These are phyloP conservation scores for Arenaria interpres DNA, from an alignment of 2,113 vertebrate genomes.

Conservation along the genomic window DNA sequence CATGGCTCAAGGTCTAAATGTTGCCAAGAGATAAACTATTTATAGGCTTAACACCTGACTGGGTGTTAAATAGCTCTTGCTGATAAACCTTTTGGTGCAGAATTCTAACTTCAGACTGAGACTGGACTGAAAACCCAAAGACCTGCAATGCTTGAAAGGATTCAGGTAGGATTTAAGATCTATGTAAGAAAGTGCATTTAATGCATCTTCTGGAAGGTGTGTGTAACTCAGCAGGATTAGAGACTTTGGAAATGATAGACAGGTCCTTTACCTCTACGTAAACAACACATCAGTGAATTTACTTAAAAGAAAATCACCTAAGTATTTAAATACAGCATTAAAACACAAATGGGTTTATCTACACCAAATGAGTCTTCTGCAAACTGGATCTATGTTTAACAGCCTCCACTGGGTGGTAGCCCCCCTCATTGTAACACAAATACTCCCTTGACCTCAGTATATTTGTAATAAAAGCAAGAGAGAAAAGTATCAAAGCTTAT, in stretches of 20 bases:
- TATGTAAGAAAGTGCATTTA: neutral
- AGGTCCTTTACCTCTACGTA: neutral
- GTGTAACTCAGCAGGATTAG: neutral
- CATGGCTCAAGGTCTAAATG: neutral
- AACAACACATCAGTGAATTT: neutral
- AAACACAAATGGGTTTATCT: neutral
- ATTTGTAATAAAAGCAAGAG: slow-evolving; percentile 37
- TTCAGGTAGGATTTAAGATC: neutral
- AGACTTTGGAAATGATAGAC: neutral
- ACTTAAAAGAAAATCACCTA: neutral
- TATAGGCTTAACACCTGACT: slow-evolving; percentile 59
- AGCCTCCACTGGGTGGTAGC: neutral
- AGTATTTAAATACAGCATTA: neutral
- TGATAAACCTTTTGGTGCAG: neutral
- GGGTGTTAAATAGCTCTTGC: slow-evolving; percentile 22
- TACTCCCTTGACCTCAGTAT: neutral
- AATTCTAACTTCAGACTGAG: slow-evolving; percentile 11
- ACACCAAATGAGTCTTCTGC: neutral
- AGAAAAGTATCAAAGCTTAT: neutral
- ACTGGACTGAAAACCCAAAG: neutral
- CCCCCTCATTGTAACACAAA: neutral
- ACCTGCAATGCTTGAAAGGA: neutral
- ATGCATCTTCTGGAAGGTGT: neutral
- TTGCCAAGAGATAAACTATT: slow-evolving; percentile 49
- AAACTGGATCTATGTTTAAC: neutral